Conservation (phyloP, 2,888 invertebrate species). For the Plebejus argus region DNA sequence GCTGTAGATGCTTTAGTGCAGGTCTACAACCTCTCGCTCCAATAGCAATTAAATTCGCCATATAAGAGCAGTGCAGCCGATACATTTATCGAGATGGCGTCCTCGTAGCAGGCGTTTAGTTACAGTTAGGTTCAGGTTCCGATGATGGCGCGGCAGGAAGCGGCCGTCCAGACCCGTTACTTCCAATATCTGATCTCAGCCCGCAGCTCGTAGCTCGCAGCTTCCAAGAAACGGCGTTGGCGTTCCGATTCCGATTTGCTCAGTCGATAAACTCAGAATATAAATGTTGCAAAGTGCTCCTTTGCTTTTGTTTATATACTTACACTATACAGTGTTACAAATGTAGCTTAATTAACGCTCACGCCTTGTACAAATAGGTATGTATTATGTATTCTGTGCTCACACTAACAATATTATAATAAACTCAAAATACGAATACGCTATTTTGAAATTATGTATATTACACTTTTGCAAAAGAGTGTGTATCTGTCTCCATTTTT, state of each 20-base stretch:
- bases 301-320: neutral
- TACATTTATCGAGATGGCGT: neutral
- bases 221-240: slow-evolving; percentile 7
- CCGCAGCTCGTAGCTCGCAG: neutral
- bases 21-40: neutral
- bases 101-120: slow-evolving; percentile 2
- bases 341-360: too few species aligned
- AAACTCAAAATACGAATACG: too few species aligned
- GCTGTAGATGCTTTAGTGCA: neutral
- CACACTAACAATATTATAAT: too few species aligned
- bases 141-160: neutral
- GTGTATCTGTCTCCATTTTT: too few species aligned
- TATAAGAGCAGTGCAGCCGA: neutral
- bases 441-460: too few species aligned
- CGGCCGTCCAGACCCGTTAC: neutral
- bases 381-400: too few species aligned
- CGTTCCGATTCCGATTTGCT: neutral
- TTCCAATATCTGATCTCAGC: slow-evolving; percentile 8
- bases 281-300: neutral
- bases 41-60: neutral
- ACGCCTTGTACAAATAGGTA: too few species aligned
- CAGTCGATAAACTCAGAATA: neutral
- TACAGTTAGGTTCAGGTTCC: slow-evolving; percentile 11
- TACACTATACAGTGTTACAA: too few species aligned
- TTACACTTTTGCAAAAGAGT: too few species aligned